These are phyloP conservation scores for Rhynchonycteris naso DNA, from an alignment of 2,797 vertebrate genomes.

Conservation along the genomic window DNA sequence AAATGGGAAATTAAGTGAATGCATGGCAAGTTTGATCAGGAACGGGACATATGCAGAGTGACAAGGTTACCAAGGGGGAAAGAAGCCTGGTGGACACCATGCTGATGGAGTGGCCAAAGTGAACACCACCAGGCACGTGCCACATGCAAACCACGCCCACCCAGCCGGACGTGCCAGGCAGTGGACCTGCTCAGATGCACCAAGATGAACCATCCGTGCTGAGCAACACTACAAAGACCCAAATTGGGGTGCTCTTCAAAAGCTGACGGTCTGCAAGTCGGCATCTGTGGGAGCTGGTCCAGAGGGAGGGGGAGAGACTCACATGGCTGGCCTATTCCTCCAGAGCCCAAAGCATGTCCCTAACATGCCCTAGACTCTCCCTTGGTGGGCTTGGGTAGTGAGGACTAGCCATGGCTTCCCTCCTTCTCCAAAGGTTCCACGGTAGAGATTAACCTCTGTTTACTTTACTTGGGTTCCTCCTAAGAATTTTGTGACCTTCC, in stretches of 20 bases:
- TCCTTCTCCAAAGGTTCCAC: background rate
- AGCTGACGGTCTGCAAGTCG: background rate
- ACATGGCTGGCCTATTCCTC: too few species aligned
- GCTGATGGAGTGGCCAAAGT: background rate
- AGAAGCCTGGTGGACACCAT: background rate
- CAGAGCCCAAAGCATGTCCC: too few species aligned
- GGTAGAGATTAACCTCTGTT: background rate
- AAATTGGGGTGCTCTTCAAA: background rate
- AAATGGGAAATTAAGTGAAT: background rate
- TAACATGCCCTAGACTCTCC: background rate
- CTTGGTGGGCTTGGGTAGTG: background rate
- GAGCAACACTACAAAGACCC: background rate
- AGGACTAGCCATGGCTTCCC: background rate
- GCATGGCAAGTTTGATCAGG: background rate
- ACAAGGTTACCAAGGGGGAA: background rate
- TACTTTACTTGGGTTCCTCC: background rate
- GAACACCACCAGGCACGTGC: background rate
- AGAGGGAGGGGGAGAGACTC: background rate
- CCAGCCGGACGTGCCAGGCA: background rate
- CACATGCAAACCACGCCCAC: background rate
- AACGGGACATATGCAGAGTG: background rate
- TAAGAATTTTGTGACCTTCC: background rate
- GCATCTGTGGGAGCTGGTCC: background rate
- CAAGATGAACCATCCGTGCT: rapidly evolving
- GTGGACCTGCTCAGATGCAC: background rate